Evolutionary conservation across 2,888 invertebrate species (phyloP).

Genomic region (Flexamia atlantica): DNA sequence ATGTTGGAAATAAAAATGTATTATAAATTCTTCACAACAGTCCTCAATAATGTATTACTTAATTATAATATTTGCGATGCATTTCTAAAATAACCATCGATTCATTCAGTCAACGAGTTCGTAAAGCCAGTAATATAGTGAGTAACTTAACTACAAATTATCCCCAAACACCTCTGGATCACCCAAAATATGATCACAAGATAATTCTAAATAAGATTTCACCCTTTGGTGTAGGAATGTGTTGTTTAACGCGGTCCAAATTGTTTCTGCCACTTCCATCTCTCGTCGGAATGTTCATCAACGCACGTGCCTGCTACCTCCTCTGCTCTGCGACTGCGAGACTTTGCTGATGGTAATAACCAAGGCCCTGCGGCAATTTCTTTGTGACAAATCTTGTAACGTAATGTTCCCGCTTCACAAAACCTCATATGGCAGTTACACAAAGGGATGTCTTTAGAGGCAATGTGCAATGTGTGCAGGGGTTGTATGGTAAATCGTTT

Average conservation of each 20-base stretch:
- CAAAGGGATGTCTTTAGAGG: slow-evolving; percentile 3
- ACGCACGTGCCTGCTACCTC: not conserved
- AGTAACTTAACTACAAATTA: too few species aligned
- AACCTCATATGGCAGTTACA: not conserved
- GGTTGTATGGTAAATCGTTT: not conserved
- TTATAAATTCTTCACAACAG: too few species aligned
- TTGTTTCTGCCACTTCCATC: slow-evolving; percentile 20
- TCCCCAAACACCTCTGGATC: too few species aligned
- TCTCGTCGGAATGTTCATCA: slow-evolving; percentile 35
- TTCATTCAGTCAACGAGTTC: too few species aligned
- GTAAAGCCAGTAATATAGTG: too few species aligned
- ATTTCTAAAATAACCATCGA: too few species aligned
- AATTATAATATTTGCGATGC: too few species aligned
- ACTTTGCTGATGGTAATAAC: not conserved
- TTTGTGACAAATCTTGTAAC: slow-evolving; percentile 23
- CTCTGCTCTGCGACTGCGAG: too few species aligned
- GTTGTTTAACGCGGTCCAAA: slow-evolving; percentile 26
- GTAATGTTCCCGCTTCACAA: not conserved
- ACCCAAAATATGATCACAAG: too few species aligned
- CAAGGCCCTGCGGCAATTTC: not conserved
- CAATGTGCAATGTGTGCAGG: not conserved
- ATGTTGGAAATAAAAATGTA: too few species aligned
- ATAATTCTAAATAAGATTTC: slow-evolving; percentile 7
- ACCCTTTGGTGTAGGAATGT: slow-evolving; percentile 6
- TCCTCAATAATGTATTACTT: too few species aligned